Conservation (phyloP, 2,113 vertebrate genomes). For the Tympanuchus pallidicinctus region DNA sequence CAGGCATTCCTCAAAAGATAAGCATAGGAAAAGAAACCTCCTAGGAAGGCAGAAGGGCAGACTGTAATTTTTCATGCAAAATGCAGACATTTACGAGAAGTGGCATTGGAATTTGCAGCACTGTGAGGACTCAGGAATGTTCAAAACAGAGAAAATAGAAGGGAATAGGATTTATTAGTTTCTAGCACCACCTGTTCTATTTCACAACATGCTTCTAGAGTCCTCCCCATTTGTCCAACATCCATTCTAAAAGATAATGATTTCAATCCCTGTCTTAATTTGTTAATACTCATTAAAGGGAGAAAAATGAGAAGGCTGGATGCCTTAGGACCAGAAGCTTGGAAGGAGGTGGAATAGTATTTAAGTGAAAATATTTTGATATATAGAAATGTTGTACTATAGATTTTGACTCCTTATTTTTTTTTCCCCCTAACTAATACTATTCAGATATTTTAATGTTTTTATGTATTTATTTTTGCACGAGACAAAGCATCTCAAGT, state of each 20-base stretch:
- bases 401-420: background rate
- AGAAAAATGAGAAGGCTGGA: background rate
- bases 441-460: background rate
- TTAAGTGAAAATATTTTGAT: background rate
- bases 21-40: background rate
- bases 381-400: background rate
- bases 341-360: background rate
- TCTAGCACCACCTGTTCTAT: background rate
- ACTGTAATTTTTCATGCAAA: background rate
- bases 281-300: background rate
- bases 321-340: background rate
- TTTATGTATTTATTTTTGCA: background rate
- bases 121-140: background rate
- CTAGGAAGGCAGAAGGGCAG: background rate
- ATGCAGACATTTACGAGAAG: background rate
- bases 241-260: background rate
- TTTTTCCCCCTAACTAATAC: background rate
- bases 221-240: background rate
- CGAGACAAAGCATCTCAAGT: background rate
- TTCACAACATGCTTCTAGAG: background rate
- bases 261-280: background rate
- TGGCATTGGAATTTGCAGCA: background rate
- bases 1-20: accelerated
- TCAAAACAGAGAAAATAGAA: background rate
- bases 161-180: background rate